Evolutionary conservation across 2,113 vertebrate species (phyloP), one percentile per base, ranked within the genome.

Genomic region (Oryctolagus cuniculus): DNA sequence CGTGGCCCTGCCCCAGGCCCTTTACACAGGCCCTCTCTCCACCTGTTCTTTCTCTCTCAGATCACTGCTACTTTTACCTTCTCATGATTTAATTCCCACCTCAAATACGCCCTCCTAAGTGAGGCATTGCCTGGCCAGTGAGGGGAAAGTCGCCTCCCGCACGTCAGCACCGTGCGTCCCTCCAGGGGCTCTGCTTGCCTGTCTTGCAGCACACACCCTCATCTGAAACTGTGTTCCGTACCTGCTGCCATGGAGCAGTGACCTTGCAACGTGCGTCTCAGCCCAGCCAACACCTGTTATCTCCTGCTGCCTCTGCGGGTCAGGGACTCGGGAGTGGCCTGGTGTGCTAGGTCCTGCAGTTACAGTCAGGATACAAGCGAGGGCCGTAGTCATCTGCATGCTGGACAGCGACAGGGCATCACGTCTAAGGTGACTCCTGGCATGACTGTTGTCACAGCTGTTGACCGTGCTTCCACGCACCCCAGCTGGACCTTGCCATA

Each of bases 381-480:
- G 22, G 69, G 12, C 17, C n/a, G 31, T 3, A 0, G n/a, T 66
- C 89, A 38, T 27, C 74, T 25, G 75, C 49, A 38, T 34, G 63
- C 53, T n/a, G 70, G 75, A 2, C 44, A 1, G 38, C 11, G 63
- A 11, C 15, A 27, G 31, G 19, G 15, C 6, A 4, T 31, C 2
- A 25, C 55, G 34, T 49, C 80, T 74, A 4, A 84, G 67, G 19
- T 16, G 11, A 11, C 34, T 61, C 27, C 36, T 29, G 69, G 2
- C 0, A 0, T 53, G 61, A 27, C 61, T 79, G 61, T 53, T 19
- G 7, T 3, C 5, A 67, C 9, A 13, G 64, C 44, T 44, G 44
- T 44, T 44, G 44, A 44, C 44, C 44, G 7, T 51, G 25, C 44
- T 69, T 53, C 27, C 5, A 29, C 77, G 31, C 63, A 70, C 9